phyloP scores from a whole-genome alignment of 2,888 invertebrate genomes.

The Drosophila robusta region DNA sequence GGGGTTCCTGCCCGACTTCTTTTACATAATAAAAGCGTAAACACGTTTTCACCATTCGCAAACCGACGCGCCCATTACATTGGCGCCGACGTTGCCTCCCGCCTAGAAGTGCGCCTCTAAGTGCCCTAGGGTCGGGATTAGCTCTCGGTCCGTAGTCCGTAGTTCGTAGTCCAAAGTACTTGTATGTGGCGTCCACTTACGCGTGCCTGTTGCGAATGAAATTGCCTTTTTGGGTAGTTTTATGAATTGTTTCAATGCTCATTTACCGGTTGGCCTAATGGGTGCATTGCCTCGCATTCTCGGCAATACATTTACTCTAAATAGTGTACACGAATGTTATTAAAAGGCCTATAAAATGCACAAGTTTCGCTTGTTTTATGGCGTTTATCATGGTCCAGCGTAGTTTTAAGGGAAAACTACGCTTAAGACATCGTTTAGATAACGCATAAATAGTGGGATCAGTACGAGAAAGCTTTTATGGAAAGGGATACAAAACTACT shows the following conservation, averaged over 20 bases:
- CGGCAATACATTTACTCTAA: slow-evolving; percentile 33
- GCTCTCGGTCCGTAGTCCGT: not conserved
- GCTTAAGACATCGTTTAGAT: slow-evolving; percentile 10
- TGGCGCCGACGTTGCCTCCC: slow-evolving; percentile 54
- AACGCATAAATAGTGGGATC: not conserved
- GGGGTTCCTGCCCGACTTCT: slow-evolving; percentile 26
- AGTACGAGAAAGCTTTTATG: not conserved
- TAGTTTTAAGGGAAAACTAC: slow-evolving; percentile 8
- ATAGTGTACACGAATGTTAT: slow-evolving; percentile 36
- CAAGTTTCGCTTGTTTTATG: slow-evolving; percentile 19
- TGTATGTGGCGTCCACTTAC: slow-evolving; percentile 40
- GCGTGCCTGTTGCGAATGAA: slow-evolving; percentile 65
- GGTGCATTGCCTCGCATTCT: slow-evolving; percentile 65
- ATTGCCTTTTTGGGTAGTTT: slow-evolving; percentile 67
- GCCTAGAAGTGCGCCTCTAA: slow-evolving; percentile 34
- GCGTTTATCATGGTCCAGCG: not conserved
- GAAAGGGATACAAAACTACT: not conserved
- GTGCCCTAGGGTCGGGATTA: slow-evolving; percentile 24
- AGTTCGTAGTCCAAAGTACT: not conserved
- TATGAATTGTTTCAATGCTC: slow-evolving; percentile 79
- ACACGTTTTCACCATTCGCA: slow-evolving; percentile 77
- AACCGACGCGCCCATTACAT: slow-evolving; percentile 60
- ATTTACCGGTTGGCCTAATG: slow-evolving; percentile 76
- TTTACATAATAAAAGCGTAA: slow-evolving; percentile 80
- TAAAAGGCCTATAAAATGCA: slow-evolving; percentile 47